Evolutionary conservation across 2,888 invertebrate genomes (phyloP).

Genomic region (Drosophila sordidapex): DNA sequence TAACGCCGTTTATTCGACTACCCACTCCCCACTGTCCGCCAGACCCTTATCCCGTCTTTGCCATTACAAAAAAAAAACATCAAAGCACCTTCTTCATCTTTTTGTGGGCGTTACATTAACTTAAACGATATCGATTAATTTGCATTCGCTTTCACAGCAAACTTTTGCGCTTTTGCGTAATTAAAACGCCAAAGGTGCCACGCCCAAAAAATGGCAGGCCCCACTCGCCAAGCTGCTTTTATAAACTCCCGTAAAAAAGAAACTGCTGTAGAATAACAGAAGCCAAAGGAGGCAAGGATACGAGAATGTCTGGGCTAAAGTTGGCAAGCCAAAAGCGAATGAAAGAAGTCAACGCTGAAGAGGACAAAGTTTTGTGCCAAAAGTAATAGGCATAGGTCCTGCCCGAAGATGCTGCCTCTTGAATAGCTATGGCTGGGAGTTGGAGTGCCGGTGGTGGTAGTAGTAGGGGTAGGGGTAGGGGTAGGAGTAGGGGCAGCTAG

Average conservation of each 20-base stretch:
- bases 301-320: constrained; percentile 64
- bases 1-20: constrained; percentile 15
- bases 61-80: constrained; percentile 30
- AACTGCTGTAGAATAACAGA: constrained; percentile 23
- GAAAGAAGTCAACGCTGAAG: constrained; percentile 70
- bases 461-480: not conserved
- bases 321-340: constrained; percentile 59
- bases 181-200: constrained; percentile 80
- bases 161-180: constrained; percentile 69
- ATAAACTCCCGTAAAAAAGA: constrained; percentile 55
- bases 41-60: not conserved
- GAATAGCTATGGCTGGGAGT: not conserved
- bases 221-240: constrained; percentile 36
- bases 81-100: constrained; percentile 34
- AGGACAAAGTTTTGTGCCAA: constrained; percentile 79
- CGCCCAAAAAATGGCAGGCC: constrained; percentile 47
- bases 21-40: not conserved
- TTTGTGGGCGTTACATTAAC: constrained; percentile 57
- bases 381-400: constrained; percentile 75
- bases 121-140: constrained; percentile 77
- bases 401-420: constrained; percentile 11
- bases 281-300: constrained; percentile 17
- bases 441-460: not conserved
- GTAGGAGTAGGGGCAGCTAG: not conserved
- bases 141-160: constrained; percentile 63